These are phyloP conservation scores for Diplodus puntazzo DNA, from an alignment of 2,797 vertebrate genomes.

Conservation along the genomic window DNA sequence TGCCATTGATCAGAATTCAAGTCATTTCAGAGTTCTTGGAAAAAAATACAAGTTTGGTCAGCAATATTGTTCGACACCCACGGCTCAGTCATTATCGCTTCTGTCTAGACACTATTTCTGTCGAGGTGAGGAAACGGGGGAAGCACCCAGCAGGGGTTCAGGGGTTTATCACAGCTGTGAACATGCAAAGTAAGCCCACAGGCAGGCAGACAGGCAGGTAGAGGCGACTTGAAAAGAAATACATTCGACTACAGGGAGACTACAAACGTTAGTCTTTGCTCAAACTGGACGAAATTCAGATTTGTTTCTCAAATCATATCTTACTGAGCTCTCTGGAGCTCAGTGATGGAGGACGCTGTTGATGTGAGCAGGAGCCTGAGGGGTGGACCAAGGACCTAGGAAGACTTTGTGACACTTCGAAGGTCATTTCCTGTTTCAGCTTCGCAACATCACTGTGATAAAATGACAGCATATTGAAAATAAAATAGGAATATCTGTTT, in stretches of 20 bases:
- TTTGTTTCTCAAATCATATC: too few relatives aligned
- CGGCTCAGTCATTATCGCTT: background rate
- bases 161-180: background rate
- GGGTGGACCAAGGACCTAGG: too few relatives aligned
- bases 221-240: background rate
- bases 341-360: too few relatives aligned
- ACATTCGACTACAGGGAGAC: background rate
- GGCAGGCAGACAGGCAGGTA: background rate
- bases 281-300: too few relatives aligned
- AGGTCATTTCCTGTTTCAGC: conserved; percentile 8
- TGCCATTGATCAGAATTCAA: too few relatives aligned
- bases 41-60: background rate
- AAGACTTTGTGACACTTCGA: background rate
- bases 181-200: background rate
- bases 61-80: background rate
- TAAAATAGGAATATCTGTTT: background rate
- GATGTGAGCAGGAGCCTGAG: too few relatives aligned
- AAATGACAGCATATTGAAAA: background rate
- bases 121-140: background rate
- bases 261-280: background rate
- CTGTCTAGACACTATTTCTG: background rate
- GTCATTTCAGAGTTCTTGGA: background rate
- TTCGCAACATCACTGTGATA: background rate
- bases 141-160: background rate
- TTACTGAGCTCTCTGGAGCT: too few relatives aligned